Percentiles rank a stretch among this genome's conserved stretches.
Conservation (phyloP, 2,797 vertebrate species). For the Rhabdomys pumilio region DNA sequence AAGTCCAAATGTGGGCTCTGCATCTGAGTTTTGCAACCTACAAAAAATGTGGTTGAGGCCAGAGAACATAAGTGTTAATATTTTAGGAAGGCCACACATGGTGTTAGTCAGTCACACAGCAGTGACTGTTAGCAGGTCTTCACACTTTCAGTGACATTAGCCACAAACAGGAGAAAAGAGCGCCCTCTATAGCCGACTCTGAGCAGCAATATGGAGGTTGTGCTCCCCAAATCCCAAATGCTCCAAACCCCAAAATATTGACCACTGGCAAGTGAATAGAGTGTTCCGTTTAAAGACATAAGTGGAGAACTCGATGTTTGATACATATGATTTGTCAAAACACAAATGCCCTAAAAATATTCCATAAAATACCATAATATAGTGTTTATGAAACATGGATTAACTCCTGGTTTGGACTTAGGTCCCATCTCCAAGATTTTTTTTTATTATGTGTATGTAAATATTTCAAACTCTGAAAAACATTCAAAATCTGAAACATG, state of each 20-base stretch:
- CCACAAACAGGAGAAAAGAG: not conserved
- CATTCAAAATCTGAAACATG: not conserved
- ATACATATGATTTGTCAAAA: not conserved
- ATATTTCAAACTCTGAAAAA: slow-evolving; percentile 22
- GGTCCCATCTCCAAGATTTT: not conserved
- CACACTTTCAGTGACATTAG: not conserved
- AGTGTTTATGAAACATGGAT: not conserved
- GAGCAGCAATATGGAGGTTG: not conserved
- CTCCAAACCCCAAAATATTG: not conserved
- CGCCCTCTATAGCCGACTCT: slow-evolving; percentile 59
- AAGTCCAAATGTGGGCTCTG: slow-evolving; percentile 72
- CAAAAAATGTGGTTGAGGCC: slow-evolving; percentile 72
- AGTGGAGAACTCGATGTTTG: not conserved
- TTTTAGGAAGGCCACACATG: not conserved
- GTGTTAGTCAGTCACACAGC: slow-evolving; percentile 32
- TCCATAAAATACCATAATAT: not conserved
- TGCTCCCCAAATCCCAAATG: not conserved
- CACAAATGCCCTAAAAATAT: not conserved
- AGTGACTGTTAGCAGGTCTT: not conserved
- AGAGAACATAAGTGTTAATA: slow-evolving; percentile 61
- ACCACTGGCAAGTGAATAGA: not conserved
- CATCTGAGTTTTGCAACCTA: slow-evolving; percentile 71
- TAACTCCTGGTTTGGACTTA: not conserved
- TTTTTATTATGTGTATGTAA: not conserved
- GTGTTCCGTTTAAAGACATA: not conserved